A percentile compares a stretch with the other conserved stretches of the same genome.
Evolutionary conservation across 2,797 vertebrate species (phyloP).

Genomic region (Coendou prehensilis): DNA sequence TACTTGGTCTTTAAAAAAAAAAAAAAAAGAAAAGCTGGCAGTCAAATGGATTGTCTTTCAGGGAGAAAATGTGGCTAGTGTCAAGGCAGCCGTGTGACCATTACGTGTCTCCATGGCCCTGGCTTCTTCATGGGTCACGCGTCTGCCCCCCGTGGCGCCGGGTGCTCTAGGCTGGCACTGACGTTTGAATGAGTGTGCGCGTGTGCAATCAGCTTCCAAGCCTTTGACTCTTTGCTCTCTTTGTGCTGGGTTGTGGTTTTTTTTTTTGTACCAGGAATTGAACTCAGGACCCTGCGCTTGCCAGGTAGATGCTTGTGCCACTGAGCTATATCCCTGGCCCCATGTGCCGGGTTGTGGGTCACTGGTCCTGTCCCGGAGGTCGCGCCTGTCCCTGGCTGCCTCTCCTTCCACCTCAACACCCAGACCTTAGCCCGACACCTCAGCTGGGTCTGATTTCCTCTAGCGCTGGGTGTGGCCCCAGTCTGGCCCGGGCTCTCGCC

Average conservation of each 20-base stretch:
- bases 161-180: background rate
- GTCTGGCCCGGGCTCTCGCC: background rate
- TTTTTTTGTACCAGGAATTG: no score
- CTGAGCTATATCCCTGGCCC: no score
- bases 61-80: slow-evolving; percentile 12
- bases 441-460: background rate
- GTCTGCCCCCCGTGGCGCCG: background rate
- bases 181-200: background rate
- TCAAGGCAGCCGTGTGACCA: background rate
- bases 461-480: background rate
- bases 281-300: no score
- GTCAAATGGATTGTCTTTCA: background rate
- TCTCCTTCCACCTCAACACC: background rate
- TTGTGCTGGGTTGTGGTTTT: background rate
- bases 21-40: background rate
- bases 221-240: background rate
- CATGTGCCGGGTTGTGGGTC: background rate
- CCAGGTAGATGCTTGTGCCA: no score
- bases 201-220: background rate
- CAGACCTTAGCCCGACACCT: background rate
- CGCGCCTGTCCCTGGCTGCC: background rate
- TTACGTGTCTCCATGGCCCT: background rate
- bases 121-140: background rate
- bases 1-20: slow-evolving; percentile 27
- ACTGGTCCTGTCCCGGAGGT: background rate